Base-by-base conservation (phyloP, 1,140 invertebrate genomes). In the Hermetia illucens region DNA sequence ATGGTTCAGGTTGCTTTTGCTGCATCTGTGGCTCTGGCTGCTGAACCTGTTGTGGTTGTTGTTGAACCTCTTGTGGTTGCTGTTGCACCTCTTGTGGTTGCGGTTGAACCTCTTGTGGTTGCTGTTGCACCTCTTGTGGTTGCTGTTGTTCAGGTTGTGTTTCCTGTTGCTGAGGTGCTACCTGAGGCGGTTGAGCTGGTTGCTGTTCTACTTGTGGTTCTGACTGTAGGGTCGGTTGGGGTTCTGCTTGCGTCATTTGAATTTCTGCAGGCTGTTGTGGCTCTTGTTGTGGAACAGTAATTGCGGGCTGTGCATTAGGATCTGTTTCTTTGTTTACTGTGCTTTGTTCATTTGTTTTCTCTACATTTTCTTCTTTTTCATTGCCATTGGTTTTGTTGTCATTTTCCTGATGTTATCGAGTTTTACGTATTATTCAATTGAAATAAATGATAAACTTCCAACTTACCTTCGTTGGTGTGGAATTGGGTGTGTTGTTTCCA, bases 401-500 rank as follows among this genome's bases (percentile, higher is more conserved):
- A 39, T 51, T 58, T 45, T 58, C 55, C 38, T 61, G 48, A 27
- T 48, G 38, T 40, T 44, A 31, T 5, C 32, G 47, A 41, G 31
- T 29, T 34, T 29, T 41, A 10, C 15, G 39, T 27, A 44, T 43
- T 33, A n/a, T 12, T 41, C 36, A 41, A 13, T 33, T 20, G 21
- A 25, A 16, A 33, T 24, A 35, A 41, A 21, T n/a, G n/a, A n/a
- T n/a, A n/a, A n/a, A n/a, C n/a, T n/a, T n/a, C n/a, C n/a, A n/a
- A 4, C n/a, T 31, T 44, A 58, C 55, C 46, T 61, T 59, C 32
- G 46, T 43, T 42, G 71, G 63, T 34, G 70, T 67, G 49, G 48
- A 44, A 37, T 40, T 51, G 42, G 69, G 60, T 35, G 66, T 64
- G 46, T 64, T 65, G n/a, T 61, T 50, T 45, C 69, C 63, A 48